A percentile compares a stretch with the other conserved stretches of the same genome.
phyloP scores from a whole-genome alignment of 2,888 invertebrate genomes.

The Willowsia nigromaculata region DNA sequence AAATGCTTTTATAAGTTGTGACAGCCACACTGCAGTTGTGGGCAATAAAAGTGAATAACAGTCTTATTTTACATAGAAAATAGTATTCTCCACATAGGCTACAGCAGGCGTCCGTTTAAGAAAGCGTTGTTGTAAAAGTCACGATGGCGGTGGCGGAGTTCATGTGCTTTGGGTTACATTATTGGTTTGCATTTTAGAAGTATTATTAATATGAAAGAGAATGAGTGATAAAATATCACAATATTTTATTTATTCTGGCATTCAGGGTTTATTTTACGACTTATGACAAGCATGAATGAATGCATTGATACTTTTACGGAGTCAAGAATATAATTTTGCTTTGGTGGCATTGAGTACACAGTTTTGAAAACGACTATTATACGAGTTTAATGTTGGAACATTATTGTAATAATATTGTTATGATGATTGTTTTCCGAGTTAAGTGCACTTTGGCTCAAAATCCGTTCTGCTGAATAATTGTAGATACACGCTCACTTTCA shows the following conservation, averaged over 20 bases:
- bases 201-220: too few relatives aligned
- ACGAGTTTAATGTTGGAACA: not conserved
- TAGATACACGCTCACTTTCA: not conserved
- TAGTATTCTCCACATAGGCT: not conserved
- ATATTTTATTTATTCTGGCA: not conserved
- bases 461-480: not conserved
- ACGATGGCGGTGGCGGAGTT: too few relatives aligned
- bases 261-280: not conserved
- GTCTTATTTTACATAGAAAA: not conserved
- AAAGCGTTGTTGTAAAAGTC: too few relatives aligned
- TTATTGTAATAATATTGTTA: conserved; percentile 9
- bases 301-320: not conserved
- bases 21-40: conserved; percentile 7
- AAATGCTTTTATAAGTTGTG: conserved; percentile 49
- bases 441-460: conserved; percentile 16
- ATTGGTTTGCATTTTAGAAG: too few relatives aligned
- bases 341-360: not conserved
- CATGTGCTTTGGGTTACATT: too few relatives aligned
- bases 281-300: not conserved
- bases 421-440: not conserved
- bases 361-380: not conserved
- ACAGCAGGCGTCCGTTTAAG: not conserved
- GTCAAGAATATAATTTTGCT: not conserved
- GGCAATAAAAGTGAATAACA: conserved; percentile 1
- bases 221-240: too few relatives aligned